A percentile compares a stretch with the other conserved stretches of the same genome.
Evolutionary conservation across 1,140 invertebrate genomes (phyloP).

Genomic region (Onthophagus taurus): DNA sequence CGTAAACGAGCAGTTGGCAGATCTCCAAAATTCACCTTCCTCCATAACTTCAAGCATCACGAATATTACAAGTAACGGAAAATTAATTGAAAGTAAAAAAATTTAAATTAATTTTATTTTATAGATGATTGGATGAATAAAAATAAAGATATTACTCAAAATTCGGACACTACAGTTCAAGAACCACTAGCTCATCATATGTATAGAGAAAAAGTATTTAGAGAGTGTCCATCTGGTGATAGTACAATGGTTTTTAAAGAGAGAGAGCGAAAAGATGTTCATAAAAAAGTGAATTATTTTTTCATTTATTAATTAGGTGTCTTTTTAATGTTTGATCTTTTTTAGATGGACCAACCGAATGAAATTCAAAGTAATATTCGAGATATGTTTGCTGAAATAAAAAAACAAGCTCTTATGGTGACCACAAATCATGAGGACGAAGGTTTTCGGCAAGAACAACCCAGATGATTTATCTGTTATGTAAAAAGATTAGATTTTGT

Average conservation of each 20-base stretch:
- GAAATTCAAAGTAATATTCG: conserved; percentile 8
- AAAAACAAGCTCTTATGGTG: conserved; percentile 11
- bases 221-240: conserved; percentile 7
- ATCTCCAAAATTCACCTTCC: conserved; percentile 22
- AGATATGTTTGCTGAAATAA: conserved; percentile 14
- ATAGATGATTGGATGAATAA: conserved; percentile 1
- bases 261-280: no score
- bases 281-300: neutral
- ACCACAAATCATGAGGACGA: no score
- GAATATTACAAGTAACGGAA: conserved; percentile 10
- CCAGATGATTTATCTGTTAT: no score
- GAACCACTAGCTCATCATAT: conserved; percentile 2
- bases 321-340: neutral
- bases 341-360: neutral
- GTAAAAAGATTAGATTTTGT: no score
- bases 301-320: neutral
- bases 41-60: conserved; percentile 8
- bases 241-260: conserved; percentile 1
- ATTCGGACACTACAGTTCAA: conserved; percentile 5
- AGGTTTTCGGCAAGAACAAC: no score
- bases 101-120: neutral
- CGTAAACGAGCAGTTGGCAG: conserved; percentile 29
- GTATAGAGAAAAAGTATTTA: neutral
- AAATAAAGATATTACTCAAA: conserved; percentile 1
- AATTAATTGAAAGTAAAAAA: neutral